These are phyloP conservation scores for Acanthosepion pharaonis DNA, from an alignment of 2,888 invertebrate genomes.

Conservation along the genomic window DNA sequence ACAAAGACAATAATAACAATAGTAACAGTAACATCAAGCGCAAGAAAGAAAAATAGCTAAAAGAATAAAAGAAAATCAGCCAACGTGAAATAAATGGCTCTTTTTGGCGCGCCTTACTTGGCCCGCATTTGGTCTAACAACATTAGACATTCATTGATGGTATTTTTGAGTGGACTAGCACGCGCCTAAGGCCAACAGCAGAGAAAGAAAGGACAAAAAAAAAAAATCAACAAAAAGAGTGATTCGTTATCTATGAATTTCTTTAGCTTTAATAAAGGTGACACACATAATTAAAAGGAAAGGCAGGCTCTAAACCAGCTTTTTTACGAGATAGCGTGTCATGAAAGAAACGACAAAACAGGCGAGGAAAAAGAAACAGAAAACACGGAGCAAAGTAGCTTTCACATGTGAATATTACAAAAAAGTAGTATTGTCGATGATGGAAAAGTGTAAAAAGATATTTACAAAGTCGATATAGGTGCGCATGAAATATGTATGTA, in stretches of 20 bases:
- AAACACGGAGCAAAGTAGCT: too few relatives aligned
- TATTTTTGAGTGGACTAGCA: background rate
- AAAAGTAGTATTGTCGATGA: background rate
- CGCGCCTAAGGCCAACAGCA: background rate
- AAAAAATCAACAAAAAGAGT: background rate
- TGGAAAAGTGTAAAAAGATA: too few relatives aligned
- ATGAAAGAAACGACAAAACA: background rate
- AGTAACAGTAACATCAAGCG: background rate
- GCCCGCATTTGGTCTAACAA: slow-evolving; percentile 17
- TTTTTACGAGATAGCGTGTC: background rate
- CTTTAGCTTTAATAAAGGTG: background rate
- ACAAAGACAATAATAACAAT: background rate
- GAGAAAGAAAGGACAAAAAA: background rate
- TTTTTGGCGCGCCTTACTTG: background rate
- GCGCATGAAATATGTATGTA: too few relatives aligned
- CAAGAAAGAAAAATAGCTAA: background rate
- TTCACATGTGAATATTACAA: background rate
- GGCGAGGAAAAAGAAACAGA: background rate
- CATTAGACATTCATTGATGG: background rate
- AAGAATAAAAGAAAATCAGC: background rate
- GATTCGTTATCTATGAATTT: background rate
- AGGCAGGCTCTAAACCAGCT: background rate
- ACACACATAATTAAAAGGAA: background rate
- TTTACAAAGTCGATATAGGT: too few relatives aligned
- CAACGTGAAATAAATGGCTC: background rate